Base-by-base conservation (phyloP, 1,140 invertebrate species). In the Drosophila pallidifrons region DNA sequence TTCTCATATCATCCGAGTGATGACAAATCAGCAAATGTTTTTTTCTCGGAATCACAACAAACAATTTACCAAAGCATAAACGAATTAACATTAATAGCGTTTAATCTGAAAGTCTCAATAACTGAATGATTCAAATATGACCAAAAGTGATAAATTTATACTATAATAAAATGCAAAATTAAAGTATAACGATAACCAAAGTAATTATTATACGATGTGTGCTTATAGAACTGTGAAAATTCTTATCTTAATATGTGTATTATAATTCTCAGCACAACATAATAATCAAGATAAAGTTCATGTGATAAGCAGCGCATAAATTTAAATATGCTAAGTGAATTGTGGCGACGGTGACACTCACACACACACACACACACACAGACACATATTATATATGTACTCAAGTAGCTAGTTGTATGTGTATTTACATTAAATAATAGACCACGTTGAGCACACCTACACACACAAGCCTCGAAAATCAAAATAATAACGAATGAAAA, bases 261-360 rank as follows among this genome's bases (percentile, higher is more conserved):
- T 52, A 55, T 16, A 49, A 66, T 79, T 61, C 58, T 66, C 80
- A 78, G 77, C 71, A 75, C 70, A 75, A 51, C 74, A 67, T 73
- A 85, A 67, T 73, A 85, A 81, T 90, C 81, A 89, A 89, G 78
- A 89, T 89, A 85, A 89, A 88, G 81, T 88, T 88, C 80, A 89
- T 78, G 85, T 83, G 85, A 89, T 88, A 89, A 88, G 83, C 77
- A 78, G 81, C 78, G 83, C 77, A 89, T 81, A 81, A 85, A 88
- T 89, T 89, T 89, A 81, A 81, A 88, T 89, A 89, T 81, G 69
- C 78, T 80, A 89, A 83, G 85, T 88, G 80, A 88, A 80, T 82
- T 82, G 75, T 79, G 75, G 67, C 71, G 61, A 76, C 61, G 60
- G 35, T 51, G 51, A 76, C 52, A 72, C 57, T 55, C 68, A 57